Base-by-base conservation (phyloP, 2,113 vertebrate species). In the Nipponia nippon region DNA sequence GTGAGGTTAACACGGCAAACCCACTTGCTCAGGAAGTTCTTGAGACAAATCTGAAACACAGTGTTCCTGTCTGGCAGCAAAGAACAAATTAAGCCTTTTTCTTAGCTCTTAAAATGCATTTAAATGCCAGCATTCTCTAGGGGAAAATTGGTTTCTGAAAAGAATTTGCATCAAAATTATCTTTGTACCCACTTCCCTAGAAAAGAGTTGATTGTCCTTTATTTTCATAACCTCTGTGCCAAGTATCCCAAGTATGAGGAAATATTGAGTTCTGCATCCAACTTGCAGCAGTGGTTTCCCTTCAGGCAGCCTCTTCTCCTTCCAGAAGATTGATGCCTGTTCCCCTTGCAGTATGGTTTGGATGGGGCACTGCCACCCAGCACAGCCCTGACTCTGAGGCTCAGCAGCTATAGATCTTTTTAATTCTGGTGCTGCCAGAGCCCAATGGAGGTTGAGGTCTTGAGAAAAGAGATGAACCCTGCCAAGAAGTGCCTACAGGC, bases 161-260 rank as follows among this genome's bases (percentile, higher is more conserved):
- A 87, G 38, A 89, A 87, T 85, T 95, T 89, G 10, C 72, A 72
- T 89, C 7, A 81, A 81, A 91, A 91, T 91, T 44, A 49, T 87
- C 77, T 91, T 95, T 87, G 49, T 81, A 83, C 67, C 47, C 82
- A 53, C 38, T 95, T 82, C 78, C 66, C 61, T 69, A 77, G 78
- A 87, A 94, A 87, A 70, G 13, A 79, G 30, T 80, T 71, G 40
- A 76, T 87, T 83, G 70, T 77, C 30, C 26, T 87, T 94, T 94
- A 77, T 91, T 96, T 94, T 93, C 62, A 47, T 85, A 93, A 87
- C 86, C 66, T 73, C 73, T 61, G 53, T 94, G 83, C 83, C 93
- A 94, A 85, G n/a, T 82, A 92, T 93, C 61, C 58, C 34, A 91
- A 95, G 26, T 70, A 95, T 93, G 96, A 96, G 93, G 91, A 94